Percentiles rank a stretch among this genome's conserved stretches.
Evolutionary conservation across 2,113 vertebrate genomes (phyloP).

Genomic region (Lipophrys pholis): DNA sequence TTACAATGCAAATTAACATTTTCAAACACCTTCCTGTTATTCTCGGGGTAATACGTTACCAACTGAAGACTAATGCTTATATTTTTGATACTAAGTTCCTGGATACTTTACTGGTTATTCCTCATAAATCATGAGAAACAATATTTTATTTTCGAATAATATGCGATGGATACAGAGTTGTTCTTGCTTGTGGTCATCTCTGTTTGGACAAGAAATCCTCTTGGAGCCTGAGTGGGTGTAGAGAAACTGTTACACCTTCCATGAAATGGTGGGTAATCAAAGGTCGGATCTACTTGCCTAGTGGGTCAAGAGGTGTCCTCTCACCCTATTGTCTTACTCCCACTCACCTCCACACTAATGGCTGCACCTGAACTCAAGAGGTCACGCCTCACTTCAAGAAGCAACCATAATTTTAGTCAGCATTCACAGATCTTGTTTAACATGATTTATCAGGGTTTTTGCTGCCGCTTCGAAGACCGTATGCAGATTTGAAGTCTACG

Average conservation of each 20-base stretch:
- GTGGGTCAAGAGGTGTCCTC: conserved; percentile 41
- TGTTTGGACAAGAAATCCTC: conserved; percentile 33
- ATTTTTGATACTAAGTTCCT: too few species aligned
- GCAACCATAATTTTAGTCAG: conserved; percentile 42
- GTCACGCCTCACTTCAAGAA: conserved; percentile 19
- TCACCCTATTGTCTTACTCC: conserved; percentile 29
- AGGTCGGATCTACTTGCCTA: conserved; percentile 25
- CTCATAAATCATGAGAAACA: conserved; percentile 2
- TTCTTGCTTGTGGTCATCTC: too few species aligned
- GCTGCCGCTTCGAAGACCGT: conserved; percentile 32
- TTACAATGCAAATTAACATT: neutral
- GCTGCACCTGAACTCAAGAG: conserved; percentile 8
- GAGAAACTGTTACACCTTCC: conserved; percentile 29
- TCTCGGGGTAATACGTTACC: neutral
- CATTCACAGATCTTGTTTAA: conserved; percentile 13
- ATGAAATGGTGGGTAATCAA: conserved; percentile 51
- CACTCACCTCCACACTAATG: conserved; percentile 28
- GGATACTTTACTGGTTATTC: neutral
- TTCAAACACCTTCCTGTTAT: neutral
- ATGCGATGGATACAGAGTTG: too few species aligned
- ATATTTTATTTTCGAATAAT: too few species aligned
- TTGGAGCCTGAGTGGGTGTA: conserved; percentile 32
- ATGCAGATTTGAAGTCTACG: conserved; percentile 29
- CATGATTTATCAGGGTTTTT: conserved; percentile 34
- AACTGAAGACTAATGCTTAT: too few species aligned